Percentiles rank a stretch among this genome's conserved stretches.
These are phyloP conservation scores for Lingula anatina DNA, from an alignment of 2,888 invertebrate species.

Conservation along the genomic window DNA sequence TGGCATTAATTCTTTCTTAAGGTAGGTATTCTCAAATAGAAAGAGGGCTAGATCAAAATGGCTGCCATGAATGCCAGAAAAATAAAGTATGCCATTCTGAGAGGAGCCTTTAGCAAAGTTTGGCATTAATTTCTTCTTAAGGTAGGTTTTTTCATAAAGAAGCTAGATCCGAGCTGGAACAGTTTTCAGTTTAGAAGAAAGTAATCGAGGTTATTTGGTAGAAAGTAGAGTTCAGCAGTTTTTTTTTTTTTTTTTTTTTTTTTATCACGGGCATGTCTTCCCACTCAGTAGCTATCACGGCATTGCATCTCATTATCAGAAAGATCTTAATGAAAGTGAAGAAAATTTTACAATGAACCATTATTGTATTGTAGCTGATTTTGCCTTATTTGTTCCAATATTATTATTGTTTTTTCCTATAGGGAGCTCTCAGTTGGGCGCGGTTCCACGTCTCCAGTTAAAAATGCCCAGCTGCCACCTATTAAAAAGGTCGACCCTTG, in stretches of 20 bases:
- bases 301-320: too few species aligned
- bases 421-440: conserved; percentile 89
- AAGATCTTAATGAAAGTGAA: too few species aligned
- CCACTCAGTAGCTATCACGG: too few species aligned
- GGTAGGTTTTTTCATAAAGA: conserved; percentile 31
- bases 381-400: too few species aligned
- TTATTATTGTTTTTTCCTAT: conserved; percentile 26
- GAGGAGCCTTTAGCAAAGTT: conserved; percentile 90
- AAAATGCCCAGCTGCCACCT: conserved; percentile 61
- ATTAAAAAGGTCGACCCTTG: conserved; percentile 69
- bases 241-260: too few species aligned
- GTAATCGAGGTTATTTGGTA: too few species aligned
- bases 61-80: not conserved
- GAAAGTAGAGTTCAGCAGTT: too few species aligned
- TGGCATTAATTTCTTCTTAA: conserved; percentile 91
- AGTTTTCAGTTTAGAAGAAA: too few species aligned
- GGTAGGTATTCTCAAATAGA: conserved; percentile 31
- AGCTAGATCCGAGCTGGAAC: too few species aligned
- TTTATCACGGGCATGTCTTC: too few species aligned
- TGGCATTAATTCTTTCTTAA: conserved; percentile 91
- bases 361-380: too few species aligned
- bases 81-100: conserved; percentile 80
- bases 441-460: conserved; percentile 76
- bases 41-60: not conserved
- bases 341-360: too few species aligned